phyloP scores from a whole-genome alignment of 2,113 vertebrate species.

The Mesocricetus auratus region DNA sequence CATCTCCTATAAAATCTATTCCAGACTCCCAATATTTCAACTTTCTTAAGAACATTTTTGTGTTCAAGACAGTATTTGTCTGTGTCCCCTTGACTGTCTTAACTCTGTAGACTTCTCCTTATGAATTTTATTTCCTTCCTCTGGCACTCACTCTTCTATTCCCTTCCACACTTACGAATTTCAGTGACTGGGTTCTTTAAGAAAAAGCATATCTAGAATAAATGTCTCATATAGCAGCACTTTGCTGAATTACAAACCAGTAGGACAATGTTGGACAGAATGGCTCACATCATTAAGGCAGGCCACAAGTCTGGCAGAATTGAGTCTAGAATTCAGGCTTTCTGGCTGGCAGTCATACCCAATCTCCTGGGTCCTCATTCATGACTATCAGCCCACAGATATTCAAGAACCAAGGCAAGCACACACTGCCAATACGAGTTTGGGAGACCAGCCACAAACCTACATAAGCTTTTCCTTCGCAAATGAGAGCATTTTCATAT shows the following conservation, averaged over 20 bases:
- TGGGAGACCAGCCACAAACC: neutral
- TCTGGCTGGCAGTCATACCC: neutral
- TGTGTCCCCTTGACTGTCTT: neutral
- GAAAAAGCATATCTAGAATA: neutral
- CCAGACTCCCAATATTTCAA: neutral
- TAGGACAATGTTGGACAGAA: neutral
- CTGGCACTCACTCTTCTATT: neutral
- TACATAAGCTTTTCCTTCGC: constrained; percentile 29
- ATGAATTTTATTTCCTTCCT: neutral
- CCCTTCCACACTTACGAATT: neutral
- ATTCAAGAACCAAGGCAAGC: constrained; percentile 47
- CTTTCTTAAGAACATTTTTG: neutral
- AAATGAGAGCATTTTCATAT: constrained; percentile 33
- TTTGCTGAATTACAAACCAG: neutral
- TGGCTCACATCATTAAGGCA: neutral
- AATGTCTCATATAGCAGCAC: neutral
- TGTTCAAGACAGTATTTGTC: neutral
- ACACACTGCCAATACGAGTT: constrained; percentile 12
- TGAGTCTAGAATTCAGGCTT: constrained; percentile 39
- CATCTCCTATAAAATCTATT: neutral
- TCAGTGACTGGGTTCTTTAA: constrained; percentile 1
- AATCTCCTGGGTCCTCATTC: constrained; percentile 14
- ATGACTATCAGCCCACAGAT: neutral
- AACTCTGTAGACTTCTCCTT: neutral
- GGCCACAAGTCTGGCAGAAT: neutral